Evolutionary conservation across 2,113 vertebrate genomes (phyloP).

Genomic region (Rhadina sibilatrix): DNA sequence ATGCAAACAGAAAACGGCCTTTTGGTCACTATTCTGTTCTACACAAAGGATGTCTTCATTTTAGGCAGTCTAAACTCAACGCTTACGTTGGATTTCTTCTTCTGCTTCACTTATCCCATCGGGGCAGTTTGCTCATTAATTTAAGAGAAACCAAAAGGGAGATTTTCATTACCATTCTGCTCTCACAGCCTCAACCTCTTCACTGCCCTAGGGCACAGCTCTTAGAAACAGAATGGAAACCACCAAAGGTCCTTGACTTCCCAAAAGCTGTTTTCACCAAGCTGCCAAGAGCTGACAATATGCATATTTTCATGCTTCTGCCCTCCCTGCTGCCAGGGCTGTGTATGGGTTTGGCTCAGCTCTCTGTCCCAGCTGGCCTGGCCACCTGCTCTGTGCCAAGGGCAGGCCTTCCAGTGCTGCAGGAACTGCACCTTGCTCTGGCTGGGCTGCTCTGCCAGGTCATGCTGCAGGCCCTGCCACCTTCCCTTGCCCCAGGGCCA

Average conservation of each 20-base stretch:
- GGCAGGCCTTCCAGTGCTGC: not conserved
- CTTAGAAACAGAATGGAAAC: not conserved
- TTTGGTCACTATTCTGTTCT: not conserved
- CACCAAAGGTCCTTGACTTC: not conserved
- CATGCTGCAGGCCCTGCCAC: not conserved
- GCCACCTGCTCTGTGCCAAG: not conserved
- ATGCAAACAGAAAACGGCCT: not conserved
- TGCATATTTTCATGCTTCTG: not conserved
- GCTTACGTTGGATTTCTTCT: not conserved
- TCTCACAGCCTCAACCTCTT: not conserved
- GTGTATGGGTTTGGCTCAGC: not conserved
- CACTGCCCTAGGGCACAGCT: not conserved
- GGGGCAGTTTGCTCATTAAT: not conserved
- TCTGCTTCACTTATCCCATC: conserved; percentile 1
- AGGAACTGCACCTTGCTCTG: not conserved
- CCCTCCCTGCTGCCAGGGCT: not conserved
- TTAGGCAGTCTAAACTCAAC: not conserved
- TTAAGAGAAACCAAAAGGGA: not conserved
- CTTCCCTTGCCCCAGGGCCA: not conserved
- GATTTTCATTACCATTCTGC: not conserved
- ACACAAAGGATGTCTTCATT: not conserved
- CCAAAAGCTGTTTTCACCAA: not conserved
- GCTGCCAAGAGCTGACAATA: not conserved
- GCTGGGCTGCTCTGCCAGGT: not conserved
- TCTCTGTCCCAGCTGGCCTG: not conserved